Conservation (phyloP, 2,888 invertebrate species). For the Mimachlamys varia region DNA sequence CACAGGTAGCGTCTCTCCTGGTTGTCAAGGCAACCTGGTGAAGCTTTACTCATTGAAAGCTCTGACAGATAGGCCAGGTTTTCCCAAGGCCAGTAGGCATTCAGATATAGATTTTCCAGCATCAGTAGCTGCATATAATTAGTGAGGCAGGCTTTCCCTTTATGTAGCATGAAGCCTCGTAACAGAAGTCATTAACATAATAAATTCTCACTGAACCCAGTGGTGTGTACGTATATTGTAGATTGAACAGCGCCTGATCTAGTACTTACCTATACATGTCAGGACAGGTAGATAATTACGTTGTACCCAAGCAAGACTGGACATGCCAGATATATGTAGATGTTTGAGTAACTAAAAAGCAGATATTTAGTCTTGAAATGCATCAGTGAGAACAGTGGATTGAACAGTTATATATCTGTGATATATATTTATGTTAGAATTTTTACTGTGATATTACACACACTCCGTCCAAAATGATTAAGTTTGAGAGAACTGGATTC, state of each 20-base stretch:
- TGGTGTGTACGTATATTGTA: constrained; percentile 6
- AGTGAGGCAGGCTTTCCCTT: not conserved
- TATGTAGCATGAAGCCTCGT: not conserved
- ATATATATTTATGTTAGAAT: constrained; percentile 52
- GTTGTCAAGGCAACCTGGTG: constrained; percentile 10
- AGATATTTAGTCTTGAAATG: constrained; percentile 50
- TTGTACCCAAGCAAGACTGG: constrained; percentile 40
- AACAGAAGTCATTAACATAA: constrained; percentile 22
- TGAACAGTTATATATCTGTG: constrained; percentile 43
- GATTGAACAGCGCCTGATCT: constrained; percentile 27
- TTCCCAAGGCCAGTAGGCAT: not conserved
- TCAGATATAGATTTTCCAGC: constrained; percentile 34
- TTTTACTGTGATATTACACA: constrained; percentile 11
- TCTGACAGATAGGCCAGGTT: not conserved
- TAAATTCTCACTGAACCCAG: constrained; percentile 9
- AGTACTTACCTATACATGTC: constrained; percentile 45
- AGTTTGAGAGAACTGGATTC: constrained; percentile 75
- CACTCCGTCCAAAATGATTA: constrained; percentile 71
- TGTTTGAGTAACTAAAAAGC: constrained; percentile 42
- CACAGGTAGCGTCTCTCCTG: constrained; percentile 33
- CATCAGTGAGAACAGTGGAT: constrained; percentile 40
- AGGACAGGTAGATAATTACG: constrained; percentile 47
- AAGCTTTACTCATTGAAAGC: constrained; percentile 4
- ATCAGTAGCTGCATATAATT: not conserved
- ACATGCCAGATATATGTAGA: constrained; percentile 40